Conservation (phyloP, 2,113 vertebrate genomes). For the Turdus rufiventris region DNA sequence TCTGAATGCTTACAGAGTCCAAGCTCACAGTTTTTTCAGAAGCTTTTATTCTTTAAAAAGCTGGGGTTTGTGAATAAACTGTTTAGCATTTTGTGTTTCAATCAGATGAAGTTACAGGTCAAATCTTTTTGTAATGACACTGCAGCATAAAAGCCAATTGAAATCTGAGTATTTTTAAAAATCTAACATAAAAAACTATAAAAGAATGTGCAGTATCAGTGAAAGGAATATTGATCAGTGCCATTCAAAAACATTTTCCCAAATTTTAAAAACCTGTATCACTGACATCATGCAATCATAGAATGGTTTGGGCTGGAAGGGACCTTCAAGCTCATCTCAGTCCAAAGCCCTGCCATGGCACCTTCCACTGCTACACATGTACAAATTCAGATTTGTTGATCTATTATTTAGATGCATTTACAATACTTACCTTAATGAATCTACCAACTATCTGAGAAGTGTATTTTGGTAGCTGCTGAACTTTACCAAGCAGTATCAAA, state of each 20-base stretch:
- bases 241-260: neutral
- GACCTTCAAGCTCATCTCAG: neutral
- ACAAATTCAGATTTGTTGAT: neutral
- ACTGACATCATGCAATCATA: neutral
- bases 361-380: neutral
- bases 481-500: slow-evolving; percentile 97
- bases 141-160: neutral
- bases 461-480: slow-evolving; percentile 96
- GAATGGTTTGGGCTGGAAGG: neutral
- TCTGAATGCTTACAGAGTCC: neutral
- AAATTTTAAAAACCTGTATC: neutral
- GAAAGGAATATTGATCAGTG: neutral
- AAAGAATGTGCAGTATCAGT: neutral
- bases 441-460: slow-evolving; percentile 97
- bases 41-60: neutral
- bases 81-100: neutral
- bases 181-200: neutral
- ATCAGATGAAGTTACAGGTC: neutral
- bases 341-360: neutral
- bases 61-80: neutral
- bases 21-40: neutral
- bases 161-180: neutral
- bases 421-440: slow-evolving; percentile 93
- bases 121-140: neutral
- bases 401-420: neutral